Evolutionary conservation across 2,888 invertebrate genomes (phyloP).

Genomic region (Agriopis aurantiaria): DNA sequence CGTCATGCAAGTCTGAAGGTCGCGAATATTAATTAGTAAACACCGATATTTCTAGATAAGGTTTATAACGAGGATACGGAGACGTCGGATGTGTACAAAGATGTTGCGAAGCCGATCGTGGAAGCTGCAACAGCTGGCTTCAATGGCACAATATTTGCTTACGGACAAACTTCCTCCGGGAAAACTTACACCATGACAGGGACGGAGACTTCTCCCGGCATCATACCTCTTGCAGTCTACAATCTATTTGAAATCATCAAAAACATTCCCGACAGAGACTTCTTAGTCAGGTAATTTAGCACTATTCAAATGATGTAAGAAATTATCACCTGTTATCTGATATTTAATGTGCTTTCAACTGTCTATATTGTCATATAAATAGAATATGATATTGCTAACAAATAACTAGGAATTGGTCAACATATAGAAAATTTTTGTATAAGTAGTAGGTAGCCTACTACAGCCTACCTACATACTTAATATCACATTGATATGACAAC

Average conservation of each 20-base stretch:
- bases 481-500: no score
- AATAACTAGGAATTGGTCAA: neutral
- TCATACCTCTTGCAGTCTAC: constrained; percentile 90
- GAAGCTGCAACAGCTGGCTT: constrained; percentile 90
- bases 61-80: constrained; percentile 88
- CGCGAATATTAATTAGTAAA: constrained; percentile 28
- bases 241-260: constrained; percentile 90
- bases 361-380: constrained; percentile 23
- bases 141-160: constrained; percentile 96
- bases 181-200: constrained; percentile 96
- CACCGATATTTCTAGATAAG: constrained; percentile 86
- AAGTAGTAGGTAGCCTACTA: neutral
- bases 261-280: constrained; percentile 88
- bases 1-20: constrained; percentile 44
- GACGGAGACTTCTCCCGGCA: constrained; percentile 88
- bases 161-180: constrained; percentile 96
- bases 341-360: constrained; percentile 14
- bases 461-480: no score
- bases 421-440: neutral
- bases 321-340: constrained; percentile 28
- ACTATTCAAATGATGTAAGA: constrained; percentile 13
- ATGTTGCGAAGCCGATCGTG: constrained; percentile 90
- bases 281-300: constrained; percentile 87
- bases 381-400: constrained; percentile 18
- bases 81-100: constrained; percentile 89